Percentiles rank a stretch among this genome's conserved stretches.
Evolutionary conservation across 2,888 invertebrate genomes (phyloP).

Genomic region (Nomada flava): DNA sequence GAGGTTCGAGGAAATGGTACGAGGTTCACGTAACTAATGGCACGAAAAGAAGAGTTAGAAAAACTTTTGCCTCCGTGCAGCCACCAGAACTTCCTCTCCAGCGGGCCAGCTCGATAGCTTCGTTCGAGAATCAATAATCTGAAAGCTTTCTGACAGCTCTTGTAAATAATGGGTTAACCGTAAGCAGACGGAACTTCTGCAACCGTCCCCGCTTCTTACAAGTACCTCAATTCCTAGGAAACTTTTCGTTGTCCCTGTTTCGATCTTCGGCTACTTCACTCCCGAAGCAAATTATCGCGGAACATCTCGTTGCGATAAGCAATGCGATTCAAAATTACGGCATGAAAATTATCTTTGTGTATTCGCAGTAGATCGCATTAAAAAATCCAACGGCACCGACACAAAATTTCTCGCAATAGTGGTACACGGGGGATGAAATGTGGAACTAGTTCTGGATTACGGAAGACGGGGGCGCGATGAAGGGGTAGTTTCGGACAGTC

Average conservation of each 20-base stretch:
- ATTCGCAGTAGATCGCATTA: too few species aligned
- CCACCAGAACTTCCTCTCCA: not conserved
- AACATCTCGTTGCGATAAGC: not conserved
- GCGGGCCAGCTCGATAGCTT: not conserved
- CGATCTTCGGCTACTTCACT: not conserved
- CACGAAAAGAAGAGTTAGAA: too few species aligned
- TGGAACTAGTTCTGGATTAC: too few species aligned
- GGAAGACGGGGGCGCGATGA: not conserved
- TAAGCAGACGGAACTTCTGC: not conserved
- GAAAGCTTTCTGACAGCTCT: not conserved
- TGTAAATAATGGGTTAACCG: constrained; percentile 1
- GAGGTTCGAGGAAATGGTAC: too few species aligned
- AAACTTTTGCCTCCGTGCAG: not conserved
- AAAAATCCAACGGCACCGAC: too few species aligned
- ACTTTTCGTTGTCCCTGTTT: not conserved
- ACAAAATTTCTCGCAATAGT: too few species aligned
- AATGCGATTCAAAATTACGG: too few species aligned
- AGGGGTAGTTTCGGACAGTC: too few species aligned
- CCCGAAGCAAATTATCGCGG: constrained; percentile 3
- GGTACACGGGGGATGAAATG: too few species aligned
- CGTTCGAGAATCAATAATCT: constrained; percentile 1
- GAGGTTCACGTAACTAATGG: too few species aligned
- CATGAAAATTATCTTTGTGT: too few species aligned
- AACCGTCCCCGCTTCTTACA: not conserved
- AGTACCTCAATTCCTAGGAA: not conserved